Percentiles rank a stretch among this genome's conserved stretches.
These are phyloP conservation scores for Oxyruncus cristatus DNA, from an alignment of 2,113 vertebrate genomes.

Conservation along the genomic window DNA sequence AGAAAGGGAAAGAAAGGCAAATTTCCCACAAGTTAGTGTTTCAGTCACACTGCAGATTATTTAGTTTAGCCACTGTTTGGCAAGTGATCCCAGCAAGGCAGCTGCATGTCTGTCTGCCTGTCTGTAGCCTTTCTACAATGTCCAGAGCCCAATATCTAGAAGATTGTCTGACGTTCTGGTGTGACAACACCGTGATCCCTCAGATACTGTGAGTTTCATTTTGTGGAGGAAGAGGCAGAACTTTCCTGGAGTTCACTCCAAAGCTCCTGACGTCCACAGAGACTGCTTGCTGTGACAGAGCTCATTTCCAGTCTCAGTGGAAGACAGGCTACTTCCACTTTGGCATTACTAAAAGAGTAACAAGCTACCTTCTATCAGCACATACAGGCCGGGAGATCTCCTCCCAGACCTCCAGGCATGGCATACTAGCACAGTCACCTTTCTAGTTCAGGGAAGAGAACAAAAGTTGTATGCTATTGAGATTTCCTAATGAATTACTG, in stretches of 20 bases:
- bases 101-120: not conserved
- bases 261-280: not conserved
- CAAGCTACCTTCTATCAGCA: not conserved
- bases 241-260: not conserved
- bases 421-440: not conserved
- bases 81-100: not conserved
- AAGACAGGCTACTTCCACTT: not conserved
- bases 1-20: not conserved
- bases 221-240: rapidly evolving
- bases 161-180: not conserved
- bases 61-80: not conserved
- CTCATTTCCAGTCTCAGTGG: not conserved
- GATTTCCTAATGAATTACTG: not conserved
- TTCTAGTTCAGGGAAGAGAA: not conserved
- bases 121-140: not conserved
- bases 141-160: not conserved
- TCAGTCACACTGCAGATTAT: not conserved
- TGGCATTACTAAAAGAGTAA: not conserved
- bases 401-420: not conserved
- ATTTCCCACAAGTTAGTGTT: not conserved
- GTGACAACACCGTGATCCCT: not conserved
- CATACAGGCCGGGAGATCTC: not conserved
- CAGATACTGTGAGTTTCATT: not conserved
- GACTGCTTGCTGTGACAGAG: not conserved
- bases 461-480: not conserved